A percentile compares a stretch with the other conserved stretches of the same genome.
Evolutionary conservation across 1,140 invertebrate genomes (phyloP).

Genomic region (Episyrphus balteatus): DNA sequence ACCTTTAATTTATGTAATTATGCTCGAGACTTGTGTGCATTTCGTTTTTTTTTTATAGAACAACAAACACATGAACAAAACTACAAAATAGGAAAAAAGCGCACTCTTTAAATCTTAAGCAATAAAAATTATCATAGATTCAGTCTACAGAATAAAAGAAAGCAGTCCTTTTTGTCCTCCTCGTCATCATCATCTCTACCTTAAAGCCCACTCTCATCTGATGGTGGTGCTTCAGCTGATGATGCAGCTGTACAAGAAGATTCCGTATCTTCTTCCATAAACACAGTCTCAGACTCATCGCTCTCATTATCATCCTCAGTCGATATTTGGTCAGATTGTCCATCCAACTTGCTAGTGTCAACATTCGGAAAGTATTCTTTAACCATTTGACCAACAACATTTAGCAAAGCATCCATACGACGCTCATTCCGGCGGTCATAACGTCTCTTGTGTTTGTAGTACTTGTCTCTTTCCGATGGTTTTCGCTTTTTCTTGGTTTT

Average conservation of each 20-base stretch:
- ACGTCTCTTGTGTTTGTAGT: conserved; percentile 20
- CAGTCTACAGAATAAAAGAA: no score
- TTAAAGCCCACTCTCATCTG: conserved; percentile 1
- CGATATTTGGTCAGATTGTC: no score
- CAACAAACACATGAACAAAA: conserved; percentile 2
- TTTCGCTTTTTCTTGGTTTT: conserved; percentile 1
- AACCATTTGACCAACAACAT: conserved; percentile 21
- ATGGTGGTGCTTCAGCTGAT: background rate
- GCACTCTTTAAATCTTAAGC: no score
- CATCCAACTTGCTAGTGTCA: conserved; percentile 8
- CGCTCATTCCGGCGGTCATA: conserved; percentile 24
- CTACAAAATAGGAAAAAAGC: background rate
- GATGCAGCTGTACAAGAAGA: background rate
- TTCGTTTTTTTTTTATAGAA: background rate
- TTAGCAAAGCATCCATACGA: conserved; percentile 18
- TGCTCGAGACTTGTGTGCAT: background rate
- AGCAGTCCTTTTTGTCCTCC: background rate
- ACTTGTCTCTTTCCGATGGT: conserved; percentile 10
- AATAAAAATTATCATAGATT: no score
- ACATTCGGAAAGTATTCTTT: conserved; percentile 14
- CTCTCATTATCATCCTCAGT: background rate
- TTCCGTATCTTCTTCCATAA: background rate
- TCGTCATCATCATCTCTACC: conserved; percentile 2
- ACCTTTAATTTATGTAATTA: background rate
- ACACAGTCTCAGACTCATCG: background rate